Percentiles rank a stretch among this genome's conserved stretches.
These are phyloP conservation scores for Mellivora capensis DNA, from an alignment of 2,113 vertebrate genomes.

Conservation along the genomic window DNA sequence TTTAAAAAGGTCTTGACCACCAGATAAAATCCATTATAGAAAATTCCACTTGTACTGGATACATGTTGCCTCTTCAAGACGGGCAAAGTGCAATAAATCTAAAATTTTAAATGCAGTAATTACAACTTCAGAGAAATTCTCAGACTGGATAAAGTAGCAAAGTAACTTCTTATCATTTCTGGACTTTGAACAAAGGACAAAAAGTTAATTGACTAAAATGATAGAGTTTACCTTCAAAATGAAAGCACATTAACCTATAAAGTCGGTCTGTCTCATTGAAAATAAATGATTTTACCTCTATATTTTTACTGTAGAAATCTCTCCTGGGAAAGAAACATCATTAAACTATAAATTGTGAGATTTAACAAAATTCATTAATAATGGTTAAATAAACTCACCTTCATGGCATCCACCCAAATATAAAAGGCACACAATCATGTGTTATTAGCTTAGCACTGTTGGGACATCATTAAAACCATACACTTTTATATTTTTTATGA, in stretches of 20 bases:
- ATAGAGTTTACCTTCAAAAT: slow-evolving; percentile 52
- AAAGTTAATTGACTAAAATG: slow-evolving; percentile 59
- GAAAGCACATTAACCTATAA: slow-evolving; percentile 25
- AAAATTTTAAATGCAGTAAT: background rate
- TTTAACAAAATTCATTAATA: slow-evolving; percentile 1
- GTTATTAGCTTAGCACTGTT: background rate
- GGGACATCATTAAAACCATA: background rate
- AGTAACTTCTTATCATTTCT: slow-evolving; percentile 55
- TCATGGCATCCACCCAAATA: background rate
- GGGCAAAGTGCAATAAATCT: background rate
- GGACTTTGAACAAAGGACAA: slow-evolving; percentile 53
- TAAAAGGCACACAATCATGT: background rate
- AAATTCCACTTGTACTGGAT: background rate
- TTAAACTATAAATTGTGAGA: background rate
- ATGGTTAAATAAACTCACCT: background rate
- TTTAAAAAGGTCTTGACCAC: slow-evolving; percentile 48
- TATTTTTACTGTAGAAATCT: slow-evolving; percentile 25
- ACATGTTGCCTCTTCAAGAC: background rate
- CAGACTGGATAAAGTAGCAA: background rate
- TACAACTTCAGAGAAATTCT: background rate
- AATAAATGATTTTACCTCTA: slow-evolving; percentile 15
- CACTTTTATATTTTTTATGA: background rate
- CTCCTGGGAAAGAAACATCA: background rate
- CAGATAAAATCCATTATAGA: slow-evolving; percentile 54
- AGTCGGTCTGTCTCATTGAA: background rate